phyloP scores from a whole-genome alignment of 2,797 vertebrate genomes.

The Silurus lanzhouensis region DNA sequence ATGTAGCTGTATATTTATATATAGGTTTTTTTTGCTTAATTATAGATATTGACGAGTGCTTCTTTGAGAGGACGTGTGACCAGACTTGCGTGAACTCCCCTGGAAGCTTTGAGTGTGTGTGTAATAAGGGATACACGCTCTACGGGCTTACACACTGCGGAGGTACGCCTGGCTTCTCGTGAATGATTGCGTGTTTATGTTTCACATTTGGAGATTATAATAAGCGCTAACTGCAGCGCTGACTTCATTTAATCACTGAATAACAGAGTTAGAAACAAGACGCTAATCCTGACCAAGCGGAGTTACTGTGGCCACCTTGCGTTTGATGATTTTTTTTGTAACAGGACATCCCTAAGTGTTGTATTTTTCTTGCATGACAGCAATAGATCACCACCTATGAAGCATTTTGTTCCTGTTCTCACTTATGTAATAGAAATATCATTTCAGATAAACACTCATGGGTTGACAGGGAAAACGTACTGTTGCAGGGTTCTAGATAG shows the following conservation, averaged over 20 bases:
- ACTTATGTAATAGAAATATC: background rate
- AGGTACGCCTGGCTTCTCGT: conserved; percentile 75
- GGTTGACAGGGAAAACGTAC: background rate
- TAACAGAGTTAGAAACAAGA: background rate
- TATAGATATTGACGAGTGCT: conserved; percentile 97
- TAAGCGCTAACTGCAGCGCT: background rate
- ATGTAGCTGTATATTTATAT: background rate
- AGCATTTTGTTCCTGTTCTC: background rate
- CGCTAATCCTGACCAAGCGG: too few species aligned
- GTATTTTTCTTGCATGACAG: background rate
- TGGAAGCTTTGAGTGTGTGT: conserved; percentile 90
- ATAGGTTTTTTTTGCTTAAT: conserved; percentile 59
- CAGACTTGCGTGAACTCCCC: conserved; percentile 93
- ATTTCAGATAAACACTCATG: background rate
- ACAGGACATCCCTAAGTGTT: background rate
- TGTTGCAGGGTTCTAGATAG: background rate
- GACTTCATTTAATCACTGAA: background rate
- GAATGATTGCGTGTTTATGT: conserved; percentile 16
- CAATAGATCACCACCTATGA: background rate
- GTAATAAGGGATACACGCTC: conserved; percentile 89
- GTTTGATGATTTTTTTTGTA: background rate
- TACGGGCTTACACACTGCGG: conserved; percentile 94
- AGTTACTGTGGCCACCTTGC: background rate
- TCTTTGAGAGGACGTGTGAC: conserved; percentile 92
- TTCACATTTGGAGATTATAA: conserved; percentile 2